Percentiles rank a stretch among this genome's conserved stretches.
Evolutionary conservation across 1,140 invertebrate species (phyloP).

Genomic region (Trichonephila inaurata): DNA sequence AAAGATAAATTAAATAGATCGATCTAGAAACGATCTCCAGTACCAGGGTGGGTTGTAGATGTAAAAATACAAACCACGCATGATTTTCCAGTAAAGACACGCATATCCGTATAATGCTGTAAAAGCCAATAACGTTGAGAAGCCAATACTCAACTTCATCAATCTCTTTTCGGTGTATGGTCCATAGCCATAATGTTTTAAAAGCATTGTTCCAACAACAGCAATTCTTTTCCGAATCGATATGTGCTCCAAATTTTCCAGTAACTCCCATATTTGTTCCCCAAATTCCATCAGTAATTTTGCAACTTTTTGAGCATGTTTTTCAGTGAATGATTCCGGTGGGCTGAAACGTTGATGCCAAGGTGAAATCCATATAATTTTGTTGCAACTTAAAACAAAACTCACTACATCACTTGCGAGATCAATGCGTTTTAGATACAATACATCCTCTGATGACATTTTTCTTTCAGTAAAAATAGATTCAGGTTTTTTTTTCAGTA

Average conservation of each 20-base stretch:
- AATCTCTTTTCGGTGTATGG: background rate
- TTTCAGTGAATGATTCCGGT: background rate
- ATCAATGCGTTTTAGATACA: background rate
- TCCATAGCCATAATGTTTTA: background rate
- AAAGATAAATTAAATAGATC: background rate
- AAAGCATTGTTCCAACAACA: background rate
- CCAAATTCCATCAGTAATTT: background rate
- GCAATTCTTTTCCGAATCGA: background rate
- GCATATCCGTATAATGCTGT: background rate
- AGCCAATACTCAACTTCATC: background rate
- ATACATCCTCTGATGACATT: background rate
- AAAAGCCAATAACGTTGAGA: background rate
- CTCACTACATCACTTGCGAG: background rate
- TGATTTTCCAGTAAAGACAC: background rate
- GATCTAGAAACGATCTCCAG: background rate
- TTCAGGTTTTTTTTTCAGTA: too few relatives aligned
- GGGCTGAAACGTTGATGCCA: background rate
- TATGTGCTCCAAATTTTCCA: background rate
- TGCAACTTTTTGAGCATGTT: background rate
- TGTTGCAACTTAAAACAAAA: background rate
- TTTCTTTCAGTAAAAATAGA: too few relatives aligned
- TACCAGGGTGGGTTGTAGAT: background rate
- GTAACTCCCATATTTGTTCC: background rate
- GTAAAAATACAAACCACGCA: background rate
- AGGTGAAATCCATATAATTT: background rate